Evolutionary conservation across 2,888 invertebrate genomes (phyloP), one percentile per base, ranked within the genome.

Genomic region (Adineta ricciae): DNA sequence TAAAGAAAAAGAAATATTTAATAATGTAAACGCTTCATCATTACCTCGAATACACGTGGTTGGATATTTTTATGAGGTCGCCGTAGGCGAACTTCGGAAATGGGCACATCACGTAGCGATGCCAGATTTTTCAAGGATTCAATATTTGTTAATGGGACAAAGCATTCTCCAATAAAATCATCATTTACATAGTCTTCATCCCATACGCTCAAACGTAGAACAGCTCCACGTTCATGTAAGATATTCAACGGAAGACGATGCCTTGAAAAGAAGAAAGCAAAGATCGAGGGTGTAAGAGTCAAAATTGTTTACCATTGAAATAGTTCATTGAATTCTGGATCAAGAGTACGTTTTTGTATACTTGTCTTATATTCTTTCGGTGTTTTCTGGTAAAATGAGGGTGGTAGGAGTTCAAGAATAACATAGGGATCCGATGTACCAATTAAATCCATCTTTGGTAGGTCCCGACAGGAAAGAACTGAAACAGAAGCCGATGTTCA

Each of bases 331-430:
- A 93, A 97, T 85, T 95, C 93, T 7, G 97, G 97, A 91, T 96
- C 96, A 86, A 96, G 91, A 84, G 95, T 96, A 88, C 95, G 94
- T 94, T 96, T 96, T 91, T 96, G 96, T 87, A 95, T 94, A 38
- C 94, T 93, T 2, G 96, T 96, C 91, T 95, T 96, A 91, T 94
- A 94, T 90, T 95, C 4, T 78, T 41, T 78, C 41, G 41, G 19
- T 2, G 11, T n/a, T n/a, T 41, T 78, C 2, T 21, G 38, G 41
- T 41, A 41, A 41, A 78, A 21, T 38, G 24, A 9, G 0, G 41
- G 24, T 78, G 78, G 78, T 41, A 78, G n/a, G 24, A 78, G 41
- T 41, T 78, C 78, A 41, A 78, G 24, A n/a, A 78, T 32, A 78
- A 78, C 78, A 41, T 78, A 78, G 4, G 78, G 78, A 78, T 78